Conservation (phyloP, 1,140 invertebrate genomes). For the Diorhabda carinulata region DNA sequence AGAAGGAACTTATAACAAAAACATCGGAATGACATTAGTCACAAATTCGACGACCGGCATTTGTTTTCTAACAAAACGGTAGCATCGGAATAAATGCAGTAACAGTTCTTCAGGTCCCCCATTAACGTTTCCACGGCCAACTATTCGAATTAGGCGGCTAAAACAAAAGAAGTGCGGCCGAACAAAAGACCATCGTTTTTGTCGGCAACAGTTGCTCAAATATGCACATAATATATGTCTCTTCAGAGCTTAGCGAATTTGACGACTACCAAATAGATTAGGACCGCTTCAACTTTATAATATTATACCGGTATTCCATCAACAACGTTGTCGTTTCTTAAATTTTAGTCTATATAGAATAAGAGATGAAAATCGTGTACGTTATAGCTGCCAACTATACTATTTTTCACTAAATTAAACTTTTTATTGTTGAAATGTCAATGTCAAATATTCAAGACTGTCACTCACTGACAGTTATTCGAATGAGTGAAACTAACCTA, state of each 20-base stretch:
- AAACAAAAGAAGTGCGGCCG: constrained; percentile 24
- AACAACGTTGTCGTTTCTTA: neutral
- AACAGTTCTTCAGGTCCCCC: constrained; percentile 21
- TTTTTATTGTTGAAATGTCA: neutral
- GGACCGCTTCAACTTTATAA: constrained; percentile 11
- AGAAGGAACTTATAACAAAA: constrained; percentile 10
- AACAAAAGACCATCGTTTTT: constrained; percentile 22
- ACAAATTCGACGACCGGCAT: constrained; percentile 11
- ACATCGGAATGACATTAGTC: constrained; percentile 20
- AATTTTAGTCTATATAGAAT: constrained; percentile 5
- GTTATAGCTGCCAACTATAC: neutral
- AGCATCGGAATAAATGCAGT: constrained; percentile 21
- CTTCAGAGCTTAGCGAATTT: constrained; percentile 9
- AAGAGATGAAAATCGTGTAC: neutral
- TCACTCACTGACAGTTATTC: neutral
- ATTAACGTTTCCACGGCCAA: constrained; percentile 19
- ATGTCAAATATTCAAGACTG: neutral
- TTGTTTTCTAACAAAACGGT: constrained; percentile 17
- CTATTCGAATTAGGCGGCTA: constrained; percentile 22
- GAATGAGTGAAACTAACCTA: neutral
- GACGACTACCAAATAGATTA: constrained; percentile 20
- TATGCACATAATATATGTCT: constrained; percentile 24
- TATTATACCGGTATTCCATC: too few species aligned
- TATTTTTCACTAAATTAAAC: neutral
- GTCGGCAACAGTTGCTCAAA: constrained; percentile 18